A percentile compares a stretch with the other conserved stretches of the same genome.
Conservation (phyloP, 1,140 invertebrate genomes). For the Dreissena rostriformis region DNA sequence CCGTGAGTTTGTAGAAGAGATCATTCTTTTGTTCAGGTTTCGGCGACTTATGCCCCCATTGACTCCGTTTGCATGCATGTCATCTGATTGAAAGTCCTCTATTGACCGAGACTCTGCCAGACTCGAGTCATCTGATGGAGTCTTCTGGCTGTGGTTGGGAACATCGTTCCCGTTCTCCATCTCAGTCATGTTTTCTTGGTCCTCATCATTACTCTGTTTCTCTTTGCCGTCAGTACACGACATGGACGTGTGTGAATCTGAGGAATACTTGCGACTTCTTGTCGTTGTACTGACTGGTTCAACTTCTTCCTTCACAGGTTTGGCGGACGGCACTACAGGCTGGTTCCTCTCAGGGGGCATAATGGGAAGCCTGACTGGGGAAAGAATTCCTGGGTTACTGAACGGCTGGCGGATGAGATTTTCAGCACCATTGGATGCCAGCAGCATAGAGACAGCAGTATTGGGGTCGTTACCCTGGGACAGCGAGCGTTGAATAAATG, state of each 20-base stretch:
- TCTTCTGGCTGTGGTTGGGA: conserved; percentile 44
- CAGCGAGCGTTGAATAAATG: conserved; percentile 48
- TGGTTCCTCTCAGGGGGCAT: conserved; percentile 42
- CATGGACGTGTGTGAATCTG: conserved; percentile 51
- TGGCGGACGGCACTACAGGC: conserved; percentile 6
- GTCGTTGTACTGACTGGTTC: conserved; percentile 55
- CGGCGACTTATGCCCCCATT: conserved; percentile 59
- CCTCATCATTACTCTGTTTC: conserved; percentile 33
- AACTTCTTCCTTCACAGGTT: conserved; percentile 26
- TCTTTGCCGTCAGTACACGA: conserved; percentile 35
- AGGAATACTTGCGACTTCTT: conserved; percentile 49
- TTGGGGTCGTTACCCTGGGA: conserved; percentile 52
- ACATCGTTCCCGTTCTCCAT: conserved; percentile 32
- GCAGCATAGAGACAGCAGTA: conserved; percentile 53
- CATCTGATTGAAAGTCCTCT: conserved; percentile 53
- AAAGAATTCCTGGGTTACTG: conserved; percentile 32
- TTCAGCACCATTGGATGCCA: conserved; percentile 51
- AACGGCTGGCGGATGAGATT: conserved; percentile 45
- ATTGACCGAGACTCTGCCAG: conserved; percentile 48
- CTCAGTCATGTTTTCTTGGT: conserved; percentile 14
- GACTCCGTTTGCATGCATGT: conserved; percentile 58
- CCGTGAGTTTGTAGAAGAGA: conserved; percentile 64
- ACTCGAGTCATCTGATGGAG: conserved; percentile 63
- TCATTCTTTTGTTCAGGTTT: conserved; percentile 75
- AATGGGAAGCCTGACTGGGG: conserved; percentile 37